A percentile compares a stretch with the other conserved stretches of the same genome.
Evolutionary conservation across 2,888 invertebrate species (phyloP).

Genomic region (Allophyes oxyacanthae): DNA sequence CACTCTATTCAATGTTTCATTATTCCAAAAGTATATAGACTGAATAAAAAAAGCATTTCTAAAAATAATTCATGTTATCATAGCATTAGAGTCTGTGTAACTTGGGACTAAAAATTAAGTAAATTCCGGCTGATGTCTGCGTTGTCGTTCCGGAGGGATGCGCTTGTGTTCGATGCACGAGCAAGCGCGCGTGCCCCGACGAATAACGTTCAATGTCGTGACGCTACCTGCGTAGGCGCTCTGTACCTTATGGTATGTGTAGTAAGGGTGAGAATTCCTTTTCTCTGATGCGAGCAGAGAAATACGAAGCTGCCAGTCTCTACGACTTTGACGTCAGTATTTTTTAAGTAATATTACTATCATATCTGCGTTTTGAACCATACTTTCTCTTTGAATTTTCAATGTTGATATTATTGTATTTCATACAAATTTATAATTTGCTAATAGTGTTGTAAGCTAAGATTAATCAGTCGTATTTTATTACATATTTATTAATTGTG

Average conservation of each 20-base stretch:
- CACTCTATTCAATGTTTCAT: constrained; percentile 56
- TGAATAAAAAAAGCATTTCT: constrained; percentile 61
- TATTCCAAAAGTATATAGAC: constrained; percentile 60
- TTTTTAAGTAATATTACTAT: constrained; percentile 12
- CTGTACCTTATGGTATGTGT: constrained; percentile 63
- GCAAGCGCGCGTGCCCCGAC: constrained; percentile 54
- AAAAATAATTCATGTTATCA: constrained; percentile 34
- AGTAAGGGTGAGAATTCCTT: constrained; percentile 78
- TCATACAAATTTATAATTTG: constrained; percentile 47
- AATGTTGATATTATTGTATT: constrained; percentile 53
- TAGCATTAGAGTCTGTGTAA: constrained; percentile 35
- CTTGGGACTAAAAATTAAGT: constrained; percentile 14
- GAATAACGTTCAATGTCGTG: constrained; percentile 30
- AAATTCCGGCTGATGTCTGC: constrained; percentile 35
- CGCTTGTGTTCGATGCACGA: constrained; percentile 57
- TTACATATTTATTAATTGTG: constrained; percentile 58
- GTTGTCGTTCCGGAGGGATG: constrained; percentile 54
- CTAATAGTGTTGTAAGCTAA: constrained; percentile 59
- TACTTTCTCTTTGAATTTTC: constrained; percentile 43
- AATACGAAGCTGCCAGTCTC: constrained; percentile 79
- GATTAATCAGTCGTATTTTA: constrained; percentile 58
- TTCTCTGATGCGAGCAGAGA: constrained; percentile 86
- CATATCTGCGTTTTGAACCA: constrained; percentile 25
- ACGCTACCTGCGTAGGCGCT: constrained; percentile 48
- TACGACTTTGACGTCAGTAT: constrained; percentile 38